Percentiles rank a stretch among this genome's conserved stretches.
Conservation (phyloP, 2,113 vertebrate species). For the Rhipidura dahli region DNA sequence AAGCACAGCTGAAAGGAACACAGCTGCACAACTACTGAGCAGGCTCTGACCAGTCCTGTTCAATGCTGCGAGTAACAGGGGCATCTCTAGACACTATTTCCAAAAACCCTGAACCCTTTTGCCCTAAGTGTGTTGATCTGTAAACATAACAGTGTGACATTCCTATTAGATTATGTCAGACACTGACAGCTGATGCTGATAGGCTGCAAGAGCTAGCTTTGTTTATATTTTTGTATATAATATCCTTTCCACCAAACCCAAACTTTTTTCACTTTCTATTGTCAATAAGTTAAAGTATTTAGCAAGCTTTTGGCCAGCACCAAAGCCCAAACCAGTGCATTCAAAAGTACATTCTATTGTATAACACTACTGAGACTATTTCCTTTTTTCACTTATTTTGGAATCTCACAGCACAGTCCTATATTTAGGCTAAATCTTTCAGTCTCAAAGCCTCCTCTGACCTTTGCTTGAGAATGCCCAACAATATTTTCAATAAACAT, state of each 20-base stretch:
- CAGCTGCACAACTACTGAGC: not conserved
- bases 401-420: not conserved
- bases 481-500: not conserved
- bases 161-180: not conserved
- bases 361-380: not conserved
- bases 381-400: not conserved
- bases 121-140: not conserved
- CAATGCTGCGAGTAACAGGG: accelerated
- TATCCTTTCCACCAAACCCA: not conserved
- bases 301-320: not conserved
- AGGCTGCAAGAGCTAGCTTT: not conserved
- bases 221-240: not conserved
- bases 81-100: not conserved
- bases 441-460: not conserved
- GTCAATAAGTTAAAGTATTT: not conserved
- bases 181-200: not conserved
- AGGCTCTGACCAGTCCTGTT: not conserved
- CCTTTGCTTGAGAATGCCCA: not conserved
- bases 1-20: not conserved
- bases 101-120: not conserved
- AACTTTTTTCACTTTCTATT: not conserved
- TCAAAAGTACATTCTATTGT: not conserved
- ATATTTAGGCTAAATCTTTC: not conserved
- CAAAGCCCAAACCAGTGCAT: not conserved
- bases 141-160: not conserved